phyloP scores from a whole-genome alignment of 2,888 invertebrate species.

The Cryptus viduatorius region DNA sequence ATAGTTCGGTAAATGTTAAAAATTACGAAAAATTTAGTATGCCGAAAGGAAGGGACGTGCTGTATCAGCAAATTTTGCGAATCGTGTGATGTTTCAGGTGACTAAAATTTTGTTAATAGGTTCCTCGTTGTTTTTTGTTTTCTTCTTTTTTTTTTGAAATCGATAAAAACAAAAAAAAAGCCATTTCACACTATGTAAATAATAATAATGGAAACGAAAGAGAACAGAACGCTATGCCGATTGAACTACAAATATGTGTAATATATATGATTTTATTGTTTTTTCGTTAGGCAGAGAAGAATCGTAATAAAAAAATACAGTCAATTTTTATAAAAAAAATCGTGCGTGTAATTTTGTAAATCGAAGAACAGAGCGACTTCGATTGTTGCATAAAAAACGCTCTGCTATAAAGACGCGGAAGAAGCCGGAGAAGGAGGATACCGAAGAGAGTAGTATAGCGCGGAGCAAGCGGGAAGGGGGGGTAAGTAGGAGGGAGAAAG shows the following conservation, averaged over 20 bases:
- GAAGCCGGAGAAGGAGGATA: slow-evolving; percentile 64
- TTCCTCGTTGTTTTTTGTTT: neutral
- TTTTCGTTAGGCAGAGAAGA: neutral
- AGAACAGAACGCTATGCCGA: neutral
- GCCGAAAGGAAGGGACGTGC: neutral
- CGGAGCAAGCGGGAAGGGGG: slow-evolving; percentile 46
- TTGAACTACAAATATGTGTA: neutral
- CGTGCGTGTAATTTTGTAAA: neutral
- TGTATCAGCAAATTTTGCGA: neutral
- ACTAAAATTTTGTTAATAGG: slow-evolving; percentile 1
- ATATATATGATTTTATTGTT: neutral
- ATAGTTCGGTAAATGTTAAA: neutral
- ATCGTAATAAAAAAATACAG: neutral
- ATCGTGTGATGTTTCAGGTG: neutral
- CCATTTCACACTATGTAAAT: neutral
- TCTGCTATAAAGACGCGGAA: slow-evolving; percentile 12
- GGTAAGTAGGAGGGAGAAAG: slow-evolving; percentile 70
- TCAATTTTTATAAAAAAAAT: neutral
- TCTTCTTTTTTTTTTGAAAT: neutral
- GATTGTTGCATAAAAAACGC: slow-evolving; percentile 30
- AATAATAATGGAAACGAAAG: neutral
- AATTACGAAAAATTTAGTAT: slow-evolving; percentile 12
- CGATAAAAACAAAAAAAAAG: neutral
- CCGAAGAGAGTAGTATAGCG: slow-evolving; percentile 37
- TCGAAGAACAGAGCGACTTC: neutral